phyloP scores from a whole-genome alignment of 1,140 invertebrate genomes.

The Drosophila truncata region DNA sequence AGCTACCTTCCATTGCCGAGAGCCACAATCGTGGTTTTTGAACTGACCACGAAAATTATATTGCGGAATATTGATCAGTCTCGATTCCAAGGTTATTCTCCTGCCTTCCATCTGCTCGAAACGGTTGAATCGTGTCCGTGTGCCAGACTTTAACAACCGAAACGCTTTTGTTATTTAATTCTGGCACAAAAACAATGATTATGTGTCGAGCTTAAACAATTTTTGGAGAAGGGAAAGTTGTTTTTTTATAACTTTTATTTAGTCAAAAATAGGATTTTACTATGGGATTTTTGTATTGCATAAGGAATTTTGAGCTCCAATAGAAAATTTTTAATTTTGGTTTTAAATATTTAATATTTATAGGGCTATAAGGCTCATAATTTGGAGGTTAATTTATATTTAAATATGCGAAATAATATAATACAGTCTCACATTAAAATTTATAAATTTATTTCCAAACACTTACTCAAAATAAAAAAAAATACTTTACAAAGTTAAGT shows the following conservation, averaged over 20 bases:
- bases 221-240: conserved; percentile 3
- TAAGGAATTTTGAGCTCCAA: too few species aligned
- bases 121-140: conserved; percentile 5
- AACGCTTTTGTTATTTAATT: conserved; percentile 14
- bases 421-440: too few species aligned
- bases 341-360: too few species aligned
- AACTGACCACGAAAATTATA: conserved; percentile 73
- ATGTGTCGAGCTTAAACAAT: neutral
- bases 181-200: conserved; percentile 4
- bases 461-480: too few species aligned
- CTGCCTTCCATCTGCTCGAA: conserved; percentile 22
- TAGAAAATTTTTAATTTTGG: too few species aligned
- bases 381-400: too few species aligned
- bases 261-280: neutral
- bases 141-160: conserved; percentile 1
- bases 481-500: neutral
- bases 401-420: too few species aligned
- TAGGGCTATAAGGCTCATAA: too few species aligned
- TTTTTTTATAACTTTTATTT: neutral
- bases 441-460: neutral
- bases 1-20: conserved; percentile 39
- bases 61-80: conserved; percentile 73
- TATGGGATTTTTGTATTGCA: neutral
- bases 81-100: conserved; percentile 69
- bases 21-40: conserved; percentile 62